Percentiles rank a stretch among this genome's conserved stretches.
Conservation (phyloP, 92 coral and sea anemone genomes). For the Anthopleura xanthogrammica region DNA sequence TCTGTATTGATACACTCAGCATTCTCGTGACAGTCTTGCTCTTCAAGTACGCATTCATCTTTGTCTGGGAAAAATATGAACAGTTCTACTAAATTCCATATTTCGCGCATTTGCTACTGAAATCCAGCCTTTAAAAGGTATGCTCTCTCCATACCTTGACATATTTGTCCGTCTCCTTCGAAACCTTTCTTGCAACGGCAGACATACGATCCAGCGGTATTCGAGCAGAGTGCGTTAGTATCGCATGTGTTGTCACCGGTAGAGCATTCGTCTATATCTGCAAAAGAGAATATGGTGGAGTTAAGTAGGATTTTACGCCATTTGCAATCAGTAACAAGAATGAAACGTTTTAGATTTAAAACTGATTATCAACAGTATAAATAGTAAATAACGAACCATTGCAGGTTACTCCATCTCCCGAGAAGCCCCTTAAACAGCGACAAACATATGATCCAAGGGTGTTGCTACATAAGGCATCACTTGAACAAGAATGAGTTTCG, state of each 20-base stretch:
- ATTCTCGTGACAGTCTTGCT: slow-evolving; percentile 12
- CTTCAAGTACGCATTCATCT: slow-evolving; percentile 19
- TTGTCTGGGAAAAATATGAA: neutral
- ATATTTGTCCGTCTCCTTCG: slow-evolving; percentile 49
- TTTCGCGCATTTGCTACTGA: no score
- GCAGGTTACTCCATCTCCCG: neutral
- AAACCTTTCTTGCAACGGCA: slow-evolving; percentile 66
- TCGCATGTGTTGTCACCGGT: slow-evolving; percentile 46
- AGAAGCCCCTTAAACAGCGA: slow-evolving; percentile 38
- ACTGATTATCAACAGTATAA: neutral
- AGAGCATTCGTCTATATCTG: slow-evolving; percentile 59
- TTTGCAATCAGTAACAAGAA: neutral
- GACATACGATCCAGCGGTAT: slow-evolving; percentile 24
- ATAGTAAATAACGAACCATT: neutral
- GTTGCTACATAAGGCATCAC: slow-evolving; percentile 51
- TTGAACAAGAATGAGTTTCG: slow-evolving; percentile 24
- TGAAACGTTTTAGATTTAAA: neutral
- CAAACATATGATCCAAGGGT: slow-evolving; percentile 51
- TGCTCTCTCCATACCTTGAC: neutral
- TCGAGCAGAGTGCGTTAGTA: slow-evolving; percentile 49
- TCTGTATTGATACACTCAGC: slow-evolving; percentile 68
- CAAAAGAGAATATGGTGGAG: neutral
- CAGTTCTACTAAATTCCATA: no score
- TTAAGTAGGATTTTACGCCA: no score
- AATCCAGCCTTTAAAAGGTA: no score